phyloP scores from a whole-genome alignment of 2,888 invertebrate genomes.

The Metacarcinus magister region DNA sequence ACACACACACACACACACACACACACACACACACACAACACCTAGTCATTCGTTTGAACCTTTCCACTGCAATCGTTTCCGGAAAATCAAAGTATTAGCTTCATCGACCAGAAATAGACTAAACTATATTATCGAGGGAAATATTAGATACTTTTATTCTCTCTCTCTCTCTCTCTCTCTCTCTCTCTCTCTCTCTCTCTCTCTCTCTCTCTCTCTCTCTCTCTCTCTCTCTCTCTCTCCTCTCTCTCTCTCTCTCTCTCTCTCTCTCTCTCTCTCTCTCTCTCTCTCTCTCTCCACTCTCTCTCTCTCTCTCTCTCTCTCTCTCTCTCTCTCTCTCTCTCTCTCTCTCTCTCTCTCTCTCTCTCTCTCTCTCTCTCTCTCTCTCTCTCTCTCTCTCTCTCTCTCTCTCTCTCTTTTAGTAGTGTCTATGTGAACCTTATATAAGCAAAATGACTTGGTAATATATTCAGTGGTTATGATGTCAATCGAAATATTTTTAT shows the following conservation, averaged over 20 bases:
- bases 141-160: not conserved
- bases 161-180: too few species aligned
- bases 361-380: too few species aligned
- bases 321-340: constrained; percentile 2
- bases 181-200: too few species aligned
- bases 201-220: too few species aligned
- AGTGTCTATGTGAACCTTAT: too few species aligned
- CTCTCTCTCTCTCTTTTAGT: too few species aligned
- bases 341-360: not conserved
- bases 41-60: not conserved
- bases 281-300: not conserved
- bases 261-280: not conserved
- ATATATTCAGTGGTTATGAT: not conserved
- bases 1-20: too few species aligned
- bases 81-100: not conserved
- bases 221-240: not conserved
- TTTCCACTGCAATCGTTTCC: not conserved
- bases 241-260: constrained; percentile 2
- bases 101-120: not conserved
- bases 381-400: too few species aligned
- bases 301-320: constrained; percentile 2
- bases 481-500: too few species aligned
- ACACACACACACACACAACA: too few species aligned
- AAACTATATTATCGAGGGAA: not conserved
- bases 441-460: not conserved